Base-by-base conservation (phyloP, 2,888 invertebrate species). In the Pimpla rufipes region DNA sequence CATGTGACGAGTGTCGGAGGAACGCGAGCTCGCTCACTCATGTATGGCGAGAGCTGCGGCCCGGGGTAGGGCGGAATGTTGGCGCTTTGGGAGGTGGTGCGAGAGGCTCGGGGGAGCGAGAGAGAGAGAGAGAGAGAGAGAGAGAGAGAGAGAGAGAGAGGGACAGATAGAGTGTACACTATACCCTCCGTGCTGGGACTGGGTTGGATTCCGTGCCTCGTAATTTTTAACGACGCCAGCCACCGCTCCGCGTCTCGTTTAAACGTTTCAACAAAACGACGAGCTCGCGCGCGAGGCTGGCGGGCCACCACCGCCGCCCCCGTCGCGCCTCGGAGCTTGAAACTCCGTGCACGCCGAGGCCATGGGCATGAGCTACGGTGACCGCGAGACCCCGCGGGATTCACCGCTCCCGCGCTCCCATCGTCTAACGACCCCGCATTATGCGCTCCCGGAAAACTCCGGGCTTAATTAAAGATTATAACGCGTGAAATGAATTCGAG, bases 391-490 rank as follows among this genome's bases (percentile, higher is more conserved):
- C 75, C 76, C 84, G 83, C 84, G 85, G 85, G 82, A 87, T 86
- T 81, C 83, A 78, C 67, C 79, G 42, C 50, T 73, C 73, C 37
- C 52, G 68, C 84, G 68, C 83, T 83, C 79, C 83, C 83, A 80
- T 85, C 88, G 88, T 89, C 88, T 90, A 90, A 90, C 89, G 88
- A 91, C 86, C 87, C 85, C 86, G 88, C 88, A 89, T 91, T 90
- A 89, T 88, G 87, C 88, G 84, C 88, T 73, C 83, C 81, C 82
- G 87, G 89, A 88, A 89, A 88, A 89, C 86, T 5, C 88, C 87
- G 6, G 81, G 83, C 89, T 90, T 90, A 90, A 91, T 91, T 91
- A 91, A 91, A 90, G 89, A 91, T 90, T 90, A 90, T 91, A 90
- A 90, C 88, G 91, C 88, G 89, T 89, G 88, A 90, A 91, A 90